Conservation (phyloP, 2,888 invertebrate species). For the Pecten maximus region DNA sequence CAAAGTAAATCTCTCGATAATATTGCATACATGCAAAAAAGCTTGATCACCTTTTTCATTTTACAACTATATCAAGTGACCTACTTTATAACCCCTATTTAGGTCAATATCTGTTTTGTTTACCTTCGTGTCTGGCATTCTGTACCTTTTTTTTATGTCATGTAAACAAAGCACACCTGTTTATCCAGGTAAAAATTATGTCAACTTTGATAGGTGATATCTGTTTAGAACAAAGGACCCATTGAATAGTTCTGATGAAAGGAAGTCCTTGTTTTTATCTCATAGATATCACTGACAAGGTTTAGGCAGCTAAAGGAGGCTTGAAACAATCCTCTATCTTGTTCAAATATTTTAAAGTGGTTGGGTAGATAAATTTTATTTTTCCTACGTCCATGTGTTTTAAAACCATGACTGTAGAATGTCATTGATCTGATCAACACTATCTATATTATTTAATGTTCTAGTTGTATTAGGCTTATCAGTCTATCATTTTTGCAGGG, state of each 20-base stretch:
- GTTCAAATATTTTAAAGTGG: slow-evolving; percentile 10
- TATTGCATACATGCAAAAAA: too few species aligned
- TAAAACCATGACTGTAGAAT: too few species aligned
- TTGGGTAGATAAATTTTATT: neutral
- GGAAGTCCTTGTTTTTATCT: slow-evolving; percentile 24
- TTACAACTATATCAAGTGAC: neutral
- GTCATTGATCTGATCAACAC: too few species aligned
- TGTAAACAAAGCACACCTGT: slow-evolving; percentile 28
- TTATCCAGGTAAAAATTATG: neutral
- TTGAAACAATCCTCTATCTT: slow-evolving; percentile 18
- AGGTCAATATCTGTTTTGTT: neutral
- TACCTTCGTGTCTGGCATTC: neutral
- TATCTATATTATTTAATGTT: too few species aligned
- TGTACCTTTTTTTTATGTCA: neutral
- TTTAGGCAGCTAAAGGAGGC: neutral
- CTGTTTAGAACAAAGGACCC: neutral
- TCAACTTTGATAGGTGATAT: neutral
- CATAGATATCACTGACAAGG: neutral
- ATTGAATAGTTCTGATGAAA: slow-evolving; percentile 13
- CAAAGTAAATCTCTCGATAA: too few species aligned
- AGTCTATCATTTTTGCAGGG: too few species aligned
- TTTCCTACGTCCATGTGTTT: neutral
- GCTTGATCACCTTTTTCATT: neutral
- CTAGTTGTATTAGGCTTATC: too few species aligned
- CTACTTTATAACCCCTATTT: neutral